Evolutionary conservation across 2,888 invertebrate genomes (phyloP).

Genomic region (Oasisia sp.): DNA sequence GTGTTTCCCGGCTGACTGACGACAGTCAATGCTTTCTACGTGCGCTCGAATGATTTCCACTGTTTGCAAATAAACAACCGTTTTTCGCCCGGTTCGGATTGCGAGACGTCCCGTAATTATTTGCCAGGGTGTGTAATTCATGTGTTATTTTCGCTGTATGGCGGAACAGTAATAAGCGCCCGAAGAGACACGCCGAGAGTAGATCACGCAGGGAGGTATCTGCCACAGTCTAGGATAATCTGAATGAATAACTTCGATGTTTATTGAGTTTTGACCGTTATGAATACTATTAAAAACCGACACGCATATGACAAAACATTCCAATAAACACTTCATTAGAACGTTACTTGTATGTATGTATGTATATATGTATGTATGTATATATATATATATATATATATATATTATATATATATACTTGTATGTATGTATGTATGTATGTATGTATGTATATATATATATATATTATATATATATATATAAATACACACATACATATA

Average conservation of each 20-base stretch:
- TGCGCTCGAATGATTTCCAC: neutral
- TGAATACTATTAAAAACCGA: no score
- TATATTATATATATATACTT: no score
- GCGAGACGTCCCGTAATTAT: constrained; percentile 12
- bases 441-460: no score
- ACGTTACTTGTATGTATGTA: no score
- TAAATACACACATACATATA: no score
- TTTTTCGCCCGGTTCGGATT: neutral
- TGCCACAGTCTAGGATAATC: neutral
- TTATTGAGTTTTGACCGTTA: neutral
- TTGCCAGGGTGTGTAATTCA: neutral
- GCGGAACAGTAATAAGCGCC: neutral
- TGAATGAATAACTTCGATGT: neutral
- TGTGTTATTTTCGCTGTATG: neutral
- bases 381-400: no score
- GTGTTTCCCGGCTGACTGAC: neutral
- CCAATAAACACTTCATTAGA: no score
- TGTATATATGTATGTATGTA: no score
- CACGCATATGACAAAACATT: no score
- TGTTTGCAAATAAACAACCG: constrained; percentile 13
- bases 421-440: no score
- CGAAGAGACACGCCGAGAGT: neutral
- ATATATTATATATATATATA: no score
- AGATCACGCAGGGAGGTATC: neutral
- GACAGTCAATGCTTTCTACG: neutral